Conservation (phyloP, 2,797 vertebrate genomes). For the Rhinophrynus dorsalis region DNA sequence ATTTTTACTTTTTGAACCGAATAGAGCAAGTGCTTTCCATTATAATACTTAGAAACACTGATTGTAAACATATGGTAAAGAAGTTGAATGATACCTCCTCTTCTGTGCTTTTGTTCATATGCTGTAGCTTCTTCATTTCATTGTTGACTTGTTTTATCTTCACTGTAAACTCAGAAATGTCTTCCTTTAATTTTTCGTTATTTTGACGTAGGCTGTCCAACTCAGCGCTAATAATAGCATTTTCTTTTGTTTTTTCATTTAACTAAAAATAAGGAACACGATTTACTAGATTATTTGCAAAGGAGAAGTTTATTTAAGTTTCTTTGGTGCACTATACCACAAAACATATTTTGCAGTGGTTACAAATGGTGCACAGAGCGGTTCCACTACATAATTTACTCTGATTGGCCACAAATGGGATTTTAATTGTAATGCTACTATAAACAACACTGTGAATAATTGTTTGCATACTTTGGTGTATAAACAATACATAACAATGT, state of each 20-base stretch:
- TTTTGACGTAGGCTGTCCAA: neutral
- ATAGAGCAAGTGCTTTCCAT: slow-evolving; percentile 3
- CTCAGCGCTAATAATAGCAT: neutral
- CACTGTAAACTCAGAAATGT: neutral
- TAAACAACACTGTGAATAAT: neutral
- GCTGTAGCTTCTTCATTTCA: neutral
- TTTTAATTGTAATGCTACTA: neutral
- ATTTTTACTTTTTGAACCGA: neutral
- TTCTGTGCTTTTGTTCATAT: neutral
- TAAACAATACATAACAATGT: neutral
- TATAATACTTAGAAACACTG: neutral
- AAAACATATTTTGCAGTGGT: neutral
- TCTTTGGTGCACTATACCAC: neutral
- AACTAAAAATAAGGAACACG: slow-evolving; percentile 13
- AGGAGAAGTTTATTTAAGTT: no score
- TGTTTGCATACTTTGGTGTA: neutral
- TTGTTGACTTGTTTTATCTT: neutral
- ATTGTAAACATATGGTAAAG: slow-evolving; percentile 24
- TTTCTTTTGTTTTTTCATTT: slow-evolving; percentile 19
- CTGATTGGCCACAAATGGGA: neutral
- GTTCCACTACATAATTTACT: neutral
- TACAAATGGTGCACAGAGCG: neutral
- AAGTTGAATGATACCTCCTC: slow-evolving; percentile 11
- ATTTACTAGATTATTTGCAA: no score
- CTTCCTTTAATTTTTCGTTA: slow-evolving; percentile 1